phyloP scores from a whole-genome alignment of 1,140 invertebrate genomes.

The Periplaneta americana region DNA sequence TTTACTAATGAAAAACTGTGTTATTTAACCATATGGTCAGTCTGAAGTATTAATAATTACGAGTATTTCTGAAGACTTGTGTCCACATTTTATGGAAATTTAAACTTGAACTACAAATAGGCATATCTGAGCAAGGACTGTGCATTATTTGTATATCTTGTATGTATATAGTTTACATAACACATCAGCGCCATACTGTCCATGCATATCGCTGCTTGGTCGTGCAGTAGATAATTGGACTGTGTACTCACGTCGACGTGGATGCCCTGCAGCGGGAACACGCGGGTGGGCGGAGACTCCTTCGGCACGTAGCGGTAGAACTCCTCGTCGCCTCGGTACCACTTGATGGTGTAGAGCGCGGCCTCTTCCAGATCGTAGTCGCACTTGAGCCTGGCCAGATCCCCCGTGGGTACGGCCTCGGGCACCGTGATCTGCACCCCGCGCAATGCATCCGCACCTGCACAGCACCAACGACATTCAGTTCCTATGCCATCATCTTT shows the following conservation, averaged over 20 bases:
- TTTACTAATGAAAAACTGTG: too few relatives aligned
- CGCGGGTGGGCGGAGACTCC: conserved; percentile 34
- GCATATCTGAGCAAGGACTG: too few relatives aligned
- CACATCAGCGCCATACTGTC: too few relatives aligned
- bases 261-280: conserved; percentile 34
- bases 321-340: conserved; percentile 39
- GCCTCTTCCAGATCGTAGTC: conserved; percentile 38
- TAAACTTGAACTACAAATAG: too few relatives aligned
- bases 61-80: too few relatives aligned
- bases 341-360: conserved; percentile 40
- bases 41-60: too few relatives aligned
- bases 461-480: not conserved
- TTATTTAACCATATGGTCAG: too few relatives aligned
- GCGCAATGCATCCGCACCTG: not conserved
- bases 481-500: too few relatives aligned
- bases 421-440: conserved; percentile 21
- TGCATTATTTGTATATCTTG: too few relatives aligned
- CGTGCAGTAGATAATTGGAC: not conserved
- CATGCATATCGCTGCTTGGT: not conserved
- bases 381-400: conserved; percentile 31
- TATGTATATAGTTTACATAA: too few relatives aligned
- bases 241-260: conserved; percentile 34
- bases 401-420: conserved; percentile 25
- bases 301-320: conserved; percentile 32
- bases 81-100: too few relatives aligned